These are phyloP conservation scores for Nomia melanderi DNA, from an alignment of 1,140 invertebrate species.

Conservation along the genomic window DNA sequence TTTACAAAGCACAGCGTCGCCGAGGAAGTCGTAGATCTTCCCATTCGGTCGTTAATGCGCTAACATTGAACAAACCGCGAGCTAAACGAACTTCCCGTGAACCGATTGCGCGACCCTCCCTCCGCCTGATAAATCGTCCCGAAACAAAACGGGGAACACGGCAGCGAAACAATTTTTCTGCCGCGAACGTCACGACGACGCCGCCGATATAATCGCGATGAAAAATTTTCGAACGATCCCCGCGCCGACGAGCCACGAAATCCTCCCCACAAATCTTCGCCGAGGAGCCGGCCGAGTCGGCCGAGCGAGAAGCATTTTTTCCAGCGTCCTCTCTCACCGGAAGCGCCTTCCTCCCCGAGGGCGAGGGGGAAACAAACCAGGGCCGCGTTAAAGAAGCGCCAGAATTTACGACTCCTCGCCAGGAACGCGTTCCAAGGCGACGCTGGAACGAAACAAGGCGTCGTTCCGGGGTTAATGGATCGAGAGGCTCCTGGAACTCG, in stretches of 20 bases:
- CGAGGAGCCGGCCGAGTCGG: neutral
- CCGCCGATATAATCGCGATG: conserved; percentile 47
- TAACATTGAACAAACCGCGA: too few relatives aligned
- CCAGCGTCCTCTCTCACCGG: neutral
- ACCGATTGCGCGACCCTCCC: too few relatives aligned
- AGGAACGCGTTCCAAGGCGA: conserved; percentile 7
- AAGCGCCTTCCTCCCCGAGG: neutral
- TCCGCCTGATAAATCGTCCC: conserved; percentile 26
- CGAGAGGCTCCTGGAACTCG: neutral
- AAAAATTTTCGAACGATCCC: conserved; percentile 31
- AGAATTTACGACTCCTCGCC: conserved; percentile 6
- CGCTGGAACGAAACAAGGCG: neutral
- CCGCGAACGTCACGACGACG: conserved; percentile 17
- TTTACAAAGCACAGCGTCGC: too few relatives aligned
- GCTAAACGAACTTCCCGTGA: too few relatives aligned
- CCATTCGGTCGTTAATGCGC: too few relatives aligned
- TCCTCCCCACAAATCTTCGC: conserved; percentile 43
- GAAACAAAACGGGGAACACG: conserved; percentile 7
- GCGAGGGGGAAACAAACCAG: conserved; percentile 3
- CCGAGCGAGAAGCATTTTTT: neutral
- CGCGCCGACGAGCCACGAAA: conserved; percentile 28
- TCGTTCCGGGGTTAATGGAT: neutral
- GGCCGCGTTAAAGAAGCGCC: neutral
- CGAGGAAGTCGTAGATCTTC: too few relatives aligned
- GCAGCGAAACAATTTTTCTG: conserved; percentile 38